Evolutionary conservation across 2,888 invertebrate genomes (phyloP).

Genomic region (Rotaria macrura): DNA sequence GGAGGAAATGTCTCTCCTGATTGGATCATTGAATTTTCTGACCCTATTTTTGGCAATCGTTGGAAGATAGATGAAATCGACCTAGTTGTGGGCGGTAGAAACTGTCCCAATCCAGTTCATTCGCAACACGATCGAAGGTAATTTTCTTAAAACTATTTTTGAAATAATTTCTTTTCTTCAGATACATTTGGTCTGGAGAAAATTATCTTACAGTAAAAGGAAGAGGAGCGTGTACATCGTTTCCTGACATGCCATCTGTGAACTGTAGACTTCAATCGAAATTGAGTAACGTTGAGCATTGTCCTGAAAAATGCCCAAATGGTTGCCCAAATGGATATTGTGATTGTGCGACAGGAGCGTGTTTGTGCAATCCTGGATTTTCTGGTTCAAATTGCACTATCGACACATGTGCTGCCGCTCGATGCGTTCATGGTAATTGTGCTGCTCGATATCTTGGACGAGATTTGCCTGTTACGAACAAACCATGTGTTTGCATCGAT

Average conservation of each 20-base stretch:
- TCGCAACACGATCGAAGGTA: background rate
- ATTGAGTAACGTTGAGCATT: background rate
- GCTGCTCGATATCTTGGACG: background rate
- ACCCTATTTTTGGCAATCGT: background rate
- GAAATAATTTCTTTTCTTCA: background rate
- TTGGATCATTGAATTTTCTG: slow-evolving; percentile 9
- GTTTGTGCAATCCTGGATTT: slow-evolving; percentile 14
- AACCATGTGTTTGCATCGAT: background rate
- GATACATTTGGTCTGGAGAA: background rate
- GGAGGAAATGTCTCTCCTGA: background rate
- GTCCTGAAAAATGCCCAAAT: background rate
- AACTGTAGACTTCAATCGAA: background rate
- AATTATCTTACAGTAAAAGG: background rate
- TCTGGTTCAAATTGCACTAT: background rate
- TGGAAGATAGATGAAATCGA: background rate
- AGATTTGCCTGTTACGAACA: background rate
- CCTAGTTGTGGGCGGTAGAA: background rate
- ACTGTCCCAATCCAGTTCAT: background rate
- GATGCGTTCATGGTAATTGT: background rate
- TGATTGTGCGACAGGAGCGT: background rate
- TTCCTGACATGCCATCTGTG: background rate
- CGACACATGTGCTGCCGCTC: background rate
- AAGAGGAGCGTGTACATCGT: background rate
- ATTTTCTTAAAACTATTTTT: background rate
- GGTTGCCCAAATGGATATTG: background rate